Evolutionary conservation across 2,113 vertebrate species (phyloP).

Genomic region (Triplophysa dalaica): DNA sequence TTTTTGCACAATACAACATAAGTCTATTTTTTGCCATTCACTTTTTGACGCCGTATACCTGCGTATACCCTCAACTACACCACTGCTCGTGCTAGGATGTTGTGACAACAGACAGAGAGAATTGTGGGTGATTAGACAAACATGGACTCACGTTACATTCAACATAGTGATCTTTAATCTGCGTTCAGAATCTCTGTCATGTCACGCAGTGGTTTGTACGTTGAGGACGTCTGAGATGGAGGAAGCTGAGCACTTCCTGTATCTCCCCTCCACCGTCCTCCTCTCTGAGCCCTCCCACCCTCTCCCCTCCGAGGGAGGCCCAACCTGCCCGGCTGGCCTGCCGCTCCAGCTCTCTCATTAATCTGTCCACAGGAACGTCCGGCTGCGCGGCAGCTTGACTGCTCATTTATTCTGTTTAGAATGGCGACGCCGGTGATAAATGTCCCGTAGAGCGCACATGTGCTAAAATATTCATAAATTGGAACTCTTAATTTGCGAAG

Average conservation of each 20-base stretch:
- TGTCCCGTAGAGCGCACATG: constrained; percentile 94
- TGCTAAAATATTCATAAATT: constrained; percentile 99
- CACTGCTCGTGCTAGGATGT: not conserved
- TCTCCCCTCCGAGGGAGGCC: constrained; percentile 51
- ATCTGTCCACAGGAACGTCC: constrained; percentile 71
- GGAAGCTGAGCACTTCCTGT: constrained; percentile 23
- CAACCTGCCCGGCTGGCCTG: constrained; percentile 51
- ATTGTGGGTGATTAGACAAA: not conserved
- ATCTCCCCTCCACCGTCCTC: constrained; percentile 61
- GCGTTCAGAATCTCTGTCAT: not conserved
- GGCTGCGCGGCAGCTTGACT: constrained; percentile 88
- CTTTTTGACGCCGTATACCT: too few relatives aligned
- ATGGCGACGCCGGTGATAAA: constrained; percentile 89
- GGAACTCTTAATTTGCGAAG: constrained; percentile 74
- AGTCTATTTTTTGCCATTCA: not conserved
- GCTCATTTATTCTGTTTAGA: constrained; percentile 99
- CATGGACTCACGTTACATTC: not conserved
- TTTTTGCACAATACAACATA: not conserved
- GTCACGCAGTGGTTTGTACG: not conserved
- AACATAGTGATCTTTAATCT: not conserved
- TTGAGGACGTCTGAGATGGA: constrained; percentile 35
- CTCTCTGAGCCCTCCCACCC: constrained; percentile 4
- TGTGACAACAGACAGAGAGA: too few relatives aligned
- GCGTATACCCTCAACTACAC: too few relatives aligned
- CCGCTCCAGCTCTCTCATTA: constrained; percentile 67